Conservation (phyloP, 2,113 vertebrate genomes). For the Pterocles burchelli region DNA sequence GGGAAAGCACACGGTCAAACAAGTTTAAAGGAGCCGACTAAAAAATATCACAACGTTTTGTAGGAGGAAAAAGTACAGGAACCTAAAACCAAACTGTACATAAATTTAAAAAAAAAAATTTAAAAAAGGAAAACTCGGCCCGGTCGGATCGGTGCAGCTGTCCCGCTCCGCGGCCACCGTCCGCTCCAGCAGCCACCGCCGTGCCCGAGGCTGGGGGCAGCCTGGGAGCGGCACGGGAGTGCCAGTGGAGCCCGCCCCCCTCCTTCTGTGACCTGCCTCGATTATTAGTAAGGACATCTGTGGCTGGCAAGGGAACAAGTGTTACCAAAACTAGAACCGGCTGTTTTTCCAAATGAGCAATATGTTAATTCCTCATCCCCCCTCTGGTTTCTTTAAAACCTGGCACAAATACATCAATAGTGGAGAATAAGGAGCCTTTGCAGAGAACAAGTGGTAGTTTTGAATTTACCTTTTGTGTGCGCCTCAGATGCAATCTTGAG, state of each 20-base stretch:
- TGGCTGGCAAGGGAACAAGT: constrained; percentile 72
- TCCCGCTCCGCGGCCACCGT: neutral
- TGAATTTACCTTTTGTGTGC: constrained; percentile 66
- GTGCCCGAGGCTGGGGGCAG: neutral
- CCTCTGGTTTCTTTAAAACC: constrained; percentile 66
- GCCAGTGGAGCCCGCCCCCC: neutral
- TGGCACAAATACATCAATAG: constrained; percentile 66
- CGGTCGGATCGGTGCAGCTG: too few species aligned
- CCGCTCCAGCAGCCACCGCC: neutral
- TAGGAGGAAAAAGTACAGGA: neutral
- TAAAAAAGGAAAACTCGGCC: neutral
- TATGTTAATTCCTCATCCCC: constrained; percentile 71
- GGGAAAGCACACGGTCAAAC: neutral
- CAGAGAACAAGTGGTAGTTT: constrained; percentile 67
- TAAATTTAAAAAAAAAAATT: neutral
- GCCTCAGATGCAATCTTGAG: constrained; percentile 67
- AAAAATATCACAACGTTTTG: neutral
- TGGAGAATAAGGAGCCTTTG: constrained; percentile 35
- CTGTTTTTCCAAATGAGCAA: constrained; percentile 72
- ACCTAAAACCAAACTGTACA: neutral
- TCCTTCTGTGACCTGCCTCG: constrained; percentile 74
- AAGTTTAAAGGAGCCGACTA: neutral
- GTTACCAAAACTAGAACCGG: constrained; percentile 74
- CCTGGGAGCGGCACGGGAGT: neutral
- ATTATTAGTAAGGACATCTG: constrained; percentile 78